phyloP scores from a whole-genome alignment of 1,140 invertebrate genomes.

The Aporrectodea caliginosa region DNA sequence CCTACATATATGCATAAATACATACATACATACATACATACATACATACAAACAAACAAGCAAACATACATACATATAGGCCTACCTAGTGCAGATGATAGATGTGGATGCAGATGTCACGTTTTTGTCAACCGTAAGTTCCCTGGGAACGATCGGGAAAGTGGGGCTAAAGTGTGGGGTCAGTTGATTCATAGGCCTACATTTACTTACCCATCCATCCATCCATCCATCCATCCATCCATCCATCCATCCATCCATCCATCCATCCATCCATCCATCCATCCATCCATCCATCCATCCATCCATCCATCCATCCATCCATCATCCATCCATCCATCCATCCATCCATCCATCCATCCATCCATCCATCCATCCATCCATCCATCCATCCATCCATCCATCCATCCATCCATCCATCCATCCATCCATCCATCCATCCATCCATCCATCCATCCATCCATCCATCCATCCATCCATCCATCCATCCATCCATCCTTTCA shows the following conservation, averaged over 20 bases:
- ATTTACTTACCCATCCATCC: not conserved
- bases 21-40: too few species aligned
- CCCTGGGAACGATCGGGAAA: too few species aligned
- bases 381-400: conserved; percentile 23
- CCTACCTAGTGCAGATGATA: too few species aligned
- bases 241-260: conserved; percentile 5
- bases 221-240: conserved; percentile 9
- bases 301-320: conserved; percentile 14
- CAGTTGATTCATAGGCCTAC: too few species aligned
- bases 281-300: conserved; percentile 9
- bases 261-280: conserved; percentile 10
- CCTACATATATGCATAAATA: too few species aligned
- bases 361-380: conserved; percentile 15
- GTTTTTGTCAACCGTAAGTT: too few species aligned
- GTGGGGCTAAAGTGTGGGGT: too few species aligned
- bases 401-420: conserved; percentile 24
- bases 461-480: not conserved
- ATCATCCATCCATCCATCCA: conserved; percentile 21
- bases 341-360: conserved; percentile 20
- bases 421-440: not conserved
- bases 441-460: not conserved
- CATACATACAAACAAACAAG: too few species aligned
- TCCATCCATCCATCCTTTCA: not conserved
- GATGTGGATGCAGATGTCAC: too few species aligned
- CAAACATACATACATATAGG: too few species aligned